Base-by-base conservation (phyloP, 2,888 invertebrate genomes). In the Volucella zonaria region DNA sequence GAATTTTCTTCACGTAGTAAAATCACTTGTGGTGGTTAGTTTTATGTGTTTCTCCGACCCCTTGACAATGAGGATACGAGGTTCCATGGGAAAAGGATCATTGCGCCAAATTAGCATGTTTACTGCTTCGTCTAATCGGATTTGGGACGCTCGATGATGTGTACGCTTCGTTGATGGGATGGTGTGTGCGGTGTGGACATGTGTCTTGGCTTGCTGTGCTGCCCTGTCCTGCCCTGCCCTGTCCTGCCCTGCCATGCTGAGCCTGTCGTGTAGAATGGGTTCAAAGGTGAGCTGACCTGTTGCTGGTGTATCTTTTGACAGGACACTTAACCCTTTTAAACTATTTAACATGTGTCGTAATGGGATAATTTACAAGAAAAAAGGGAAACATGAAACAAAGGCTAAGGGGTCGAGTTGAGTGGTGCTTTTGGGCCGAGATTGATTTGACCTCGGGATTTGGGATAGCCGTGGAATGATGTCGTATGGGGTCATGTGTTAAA, bases 281-380 rank as follows among this genome's bases (percentile, higher is more conserved):
- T 79, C 47, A 83, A 76, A 80, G 83, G 83, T 83, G 75, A 56
- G 40, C 51, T 79, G 83, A 80, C 83, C 83, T 83, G 83, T 83
- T 83, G 83, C 83, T 68, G n/a, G 49, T 23, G 23, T 82, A 83
- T 83, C 83, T 67, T 75, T 80, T 83, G 75, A 83, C 83, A 83
- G 83, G 83, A 83, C 83, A 83, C 83, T 83, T 83, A 79, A 83
- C 83, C 83, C 83, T 83, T 83, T 83, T 83, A 83, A 83, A 83
- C 83, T 83, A 83, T 83, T 83, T 83, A 83, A 61, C 80, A 80
- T 83, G 61, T 83, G 79, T 66, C 61, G 61, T 75, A 80, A 83
- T 83, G 54, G 83, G 83, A 83, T 83, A 83, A 80, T 83, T 83
- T 80, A 71, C 75, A 76, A 79, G 80, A 75, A 83, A 70, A 76